Base-by-base conservation (phyloP, 2,797 vertebrate species). In the Chrosomus eos region DNA sequence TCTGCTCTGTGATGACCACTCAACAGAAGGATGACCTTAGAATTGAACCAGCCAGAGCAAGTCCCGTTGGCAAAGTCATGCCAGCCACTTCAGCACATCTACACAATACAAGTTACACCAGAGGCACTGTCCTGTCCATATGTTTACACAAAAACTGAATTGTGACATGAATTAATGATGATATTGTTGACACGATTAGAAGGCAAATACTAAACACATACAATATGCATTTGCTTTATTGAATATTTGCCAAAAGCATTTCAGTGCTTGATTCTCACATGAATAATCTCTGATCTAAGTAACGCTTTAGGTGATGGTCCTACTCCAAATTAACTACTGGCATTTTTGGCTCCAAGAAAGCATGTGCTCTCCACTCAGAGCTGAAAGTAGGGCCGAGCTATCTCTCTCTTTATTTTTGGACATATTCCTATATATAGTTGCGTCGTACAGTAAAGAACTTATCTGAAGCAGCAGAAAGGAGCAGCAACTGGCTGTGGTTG, bases 221-320 rank as follows among this genome's bases (percentile, higher is more conserved):
- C 8, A 66, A 40, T 38, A 38, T 71, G 38, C 33, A 43, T 76
- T n/a, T 82, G 62, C 28, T 45, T 82, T 31, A 51, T 28, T 78
- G 33, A 62, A 71, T 31, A 62, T 66, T 70, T 71, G 48, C 51
- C 62, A 81, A 76, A 86, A 81, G 55, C 72, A 81, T 19, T 45
- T 66, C 31, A 40, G 60, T 38, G 36, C 43, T 82, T 68, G n/a
- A 82, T 77, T 67, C 43, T 81, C 48, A 55, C 31, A 66, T 83
- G 72, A 83, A 83, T 43, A 43, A 83, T 76, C 36, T 76, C 73
- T 83, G 18, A 55, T 72, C 51, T 72, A n/a, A n/a, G n/a, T n/a
- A n/a, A 70, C 4, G 64, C 62, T 77, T 18, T 43, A 28, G 72
- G 23, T 43, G 72, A 83, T 67, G 21, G 60, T 83, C 14, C 31